Evolutionary conservation across 2,113 vertebrate species (phyloP).

Genomic region (Pomatorhinus ruficollis): DNA sequence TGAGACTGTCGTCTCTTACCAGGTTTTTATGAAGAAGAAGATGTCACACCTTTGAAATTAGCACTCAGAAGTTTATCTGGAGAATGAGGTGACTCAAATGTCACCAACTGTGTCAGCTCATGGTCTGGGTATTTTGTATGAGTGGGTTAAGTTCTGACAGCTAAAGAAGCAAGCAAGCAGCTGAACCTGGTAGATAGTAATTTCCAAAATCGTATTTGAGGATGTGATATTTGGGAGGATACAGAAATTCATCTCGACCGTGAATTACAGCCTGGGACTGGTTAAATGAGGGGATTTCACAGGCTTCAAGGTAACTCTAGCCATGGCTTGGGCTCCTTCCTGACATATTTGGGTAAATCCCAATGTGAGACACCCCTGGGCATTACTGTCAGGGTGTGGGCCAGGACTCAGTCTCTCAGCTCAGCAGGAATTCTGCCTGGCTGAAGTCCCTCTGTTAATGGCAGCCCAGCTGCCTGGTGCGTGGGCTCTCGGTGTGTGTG

Average conservation of each 20-base stretch:
- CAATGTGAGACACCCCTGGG: not conserved
- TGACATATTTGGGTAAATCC: not conserved
- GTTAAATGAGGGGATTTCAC: not conserved
- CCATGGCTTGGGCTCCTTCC: not conserved
- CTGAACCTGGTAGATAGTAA: not conserved
- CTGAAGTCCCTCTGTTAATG: not conserved
- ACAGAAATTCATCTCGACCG: not conserved
- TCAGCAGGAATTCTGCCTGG: not conserved
- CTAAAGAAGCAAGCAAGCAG: not conserved
- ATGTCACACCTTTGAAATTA: not conserved
- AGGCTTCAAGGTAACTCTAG: not conserved
- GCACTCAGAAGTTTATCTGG: not conserved
- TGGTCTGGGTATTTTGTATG: not conserved
- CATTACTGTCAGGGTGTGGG: not conserved
- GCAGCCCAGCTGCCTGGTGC: not conserved
- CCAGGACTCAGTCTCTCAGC: not conserved
- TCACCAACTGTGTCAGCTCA: rapidly evolving
- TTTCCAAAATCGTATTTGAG: not conserved
- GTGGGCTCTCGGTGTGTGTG: rapidly evolving
- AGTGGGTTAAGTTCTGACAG: not conserved
- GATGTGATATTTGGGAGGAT: not conserved
- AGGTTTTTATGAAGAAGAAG: not conserved
- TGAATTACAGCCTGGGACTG: not conserved
- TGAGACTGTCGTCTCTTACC: not conserved
- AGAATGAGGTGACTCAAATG: not conserved